Evolutionary conservation across 2,888 invertebrate species (phyloP).

Genomic region (Drosophila cognata): DNA sequence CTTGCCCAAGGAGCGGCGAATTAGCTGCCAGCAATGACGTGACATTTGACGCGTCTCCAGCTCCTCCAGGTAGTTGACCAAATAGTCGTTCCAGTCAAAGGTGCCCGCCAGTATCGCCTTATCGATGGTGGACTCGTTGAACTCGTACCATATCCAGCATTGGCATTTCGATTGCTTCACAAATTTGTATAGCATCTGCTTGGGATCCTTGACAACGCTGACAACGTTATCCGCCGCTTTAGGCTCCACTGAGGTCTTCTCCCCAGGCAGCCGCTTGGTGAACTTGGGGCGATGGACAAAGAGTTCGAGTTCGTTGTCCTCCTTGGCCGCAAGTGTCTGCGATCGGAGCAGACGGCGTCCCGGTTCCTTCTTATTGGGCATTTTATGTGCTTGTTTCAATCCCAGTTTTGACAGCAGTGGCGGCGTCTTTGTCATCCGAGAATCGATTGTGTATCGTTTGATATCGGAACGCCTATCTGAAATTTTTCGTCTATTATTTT

Average conservation of each 20-base stretch:
- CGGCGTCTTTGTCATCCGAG: slow-evolving; percentile 26
- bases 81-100: slow-evolving; percentile 40
- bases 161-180: slow-evolving; percentile 33
- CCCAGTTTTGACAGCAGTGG: slow-evolving; percentile 35
- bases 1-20: slow-evolving; percentile 57
- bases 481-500: slow-evolving; percentile 33
- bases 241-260: slow-evolving; percentile 6
- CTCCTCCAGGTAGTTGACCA: slow-evolving; percentile 15
- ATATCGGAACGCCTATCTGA: slow-evolving; percentile 23
- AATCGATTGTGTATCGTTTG: not conserved
- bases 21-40: slow-evolving; percentile 52
- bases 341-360: slow-evolving; percentile 38
- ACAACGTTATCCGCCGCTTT: slow-evolving; percentile 3
- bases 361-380: slow-evolving; percentile 34
- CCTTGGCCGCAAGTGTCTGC: not conserved
- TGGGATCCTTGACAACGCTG: not conserved
- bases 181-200: slow-evolving; percentile 29
- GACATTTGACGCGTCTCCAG: slow-evolving; percentile 43
- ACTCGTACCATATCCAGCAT: slow-evolving; percentile 65
- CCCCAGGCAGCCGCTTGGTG: slow-evolving; percentile 16
- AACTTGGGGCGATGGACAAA: slow-evolving; percentile 59
- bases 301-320: slow-evolving; percentile 32
- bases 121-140: slow-evolving; percentile 55
- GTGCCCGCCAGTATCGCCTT: slow-evolving; percentile 29
- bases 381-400: slow-evolving; percentile 22